Percentiles rank a stretch among this genome's conserved stretches.
phyloP scores from a whole-genome alignment of 2,888 invertebrate genomes.

The Urechis unicinctus region DNA sequence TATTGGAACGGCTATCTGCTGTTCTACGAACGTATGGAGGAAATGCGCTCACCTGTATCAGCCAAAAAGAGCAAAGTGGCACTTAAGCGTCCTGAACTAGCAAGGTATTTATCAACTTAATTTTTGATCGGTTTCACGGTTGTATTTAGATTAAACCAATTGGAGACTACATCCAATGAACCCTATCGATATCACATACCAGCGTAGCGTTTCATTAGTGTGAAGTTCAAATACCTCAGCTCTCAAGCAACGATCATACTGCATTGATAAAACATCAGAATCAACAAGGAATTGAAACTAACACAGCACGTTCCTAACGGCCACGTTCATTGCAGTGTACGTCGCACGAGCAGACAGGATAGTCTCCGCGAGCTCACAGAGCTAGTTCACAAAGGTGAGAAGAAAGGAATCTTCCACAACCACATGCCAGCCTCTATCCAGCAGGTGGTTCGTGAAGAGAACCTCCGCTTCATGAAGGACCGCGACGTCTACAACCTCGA shows the following conservation, averaged over 20 bases:
- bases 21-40: slow-evolving; percentile 52
- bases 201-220: no score
- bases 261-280: no score
- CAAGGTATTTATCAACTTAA: not conserved
- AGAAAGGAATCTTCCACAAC: slow-evolving; percentile 49
- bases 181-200: no score
- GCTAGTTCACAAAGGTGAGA: slow-evolving; percentile 53
- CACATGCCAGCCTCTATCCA: slow-evolving; percentile 50
- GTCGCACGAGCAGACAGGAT: no score
- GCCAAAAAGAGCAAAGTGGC: slow-evolving; percentile 38
- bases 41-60: slow-evolving; percentile 32
- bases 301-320: no score
- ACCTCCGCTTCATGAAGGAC: slow-evolving; percentile 53
- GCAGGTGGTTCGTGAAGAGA: slow-evolving; percentile 50
- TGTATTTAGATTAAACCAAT: no score
- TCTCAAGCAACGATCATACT: no score
- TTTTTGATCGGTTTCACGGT: no score
- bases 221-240: no score
- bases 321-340: no score
- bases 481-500: slow-evolving; percentile 51
- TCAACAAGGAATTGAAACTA: no score
- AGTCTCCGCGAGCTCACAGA: slow-evolving; percentile 53
- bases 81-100: not conserved
- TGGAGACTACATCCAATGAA: no score
- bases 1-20: slow-evolving; percentile 57